Evolutionary conservation across 2,797 vertebrate genomes (phyloP).

Genomic region (Sorex maritimensis): DNA sequence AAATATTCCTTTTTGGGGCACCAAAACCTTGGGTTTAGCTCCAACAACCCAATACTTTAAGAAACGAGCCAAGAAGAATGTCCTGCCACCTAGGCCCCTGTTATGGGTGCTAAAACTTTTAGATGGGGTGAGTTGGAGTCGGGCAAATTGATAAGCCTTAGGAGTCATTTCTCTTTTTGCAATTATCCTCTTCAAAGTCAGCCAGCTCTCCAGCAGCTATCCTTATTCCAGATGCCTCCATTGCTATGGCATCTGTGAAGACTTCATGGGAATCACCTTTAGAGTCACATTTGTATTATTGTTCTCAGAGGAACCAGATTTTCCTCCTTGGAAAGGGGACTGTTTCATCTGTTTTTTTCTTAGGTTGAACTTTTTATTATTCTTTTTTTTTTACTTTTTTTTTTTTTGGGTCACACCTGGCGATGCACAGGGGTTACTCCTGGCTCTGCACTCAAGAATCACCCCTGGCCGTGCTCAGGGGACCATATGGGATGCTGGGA

Average conservation of each 20-base stretch:
- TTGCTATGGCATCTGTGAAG: not conserved
- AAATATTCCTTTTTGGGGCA: conserved; percentile 61
- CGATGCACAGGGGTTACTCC: too few relatives aligned
- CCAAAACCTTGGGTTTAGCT: conserved; percentile 26
- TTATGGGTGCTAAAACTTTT: not conserved
- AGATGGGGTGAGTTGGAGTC: not conserved
- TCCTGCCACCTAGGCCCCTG: not conserved
- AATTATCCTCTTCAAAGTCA: not conserved
- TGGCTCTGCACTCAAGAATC: too few relatives aligned
- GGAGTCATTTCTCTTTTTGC: conserved; percentile 46
- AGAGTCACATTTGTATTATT: not conserved
- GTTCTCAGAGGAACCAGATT: conserved; percentile 1
- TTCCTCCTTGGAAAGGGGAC: conserved; percentile 25
- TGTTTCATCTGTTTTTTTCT: conserved; percentile 34
- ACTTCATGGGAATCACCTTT: conserved; percentile 19
- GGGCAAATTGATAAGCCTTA: conserved; percentile 56
- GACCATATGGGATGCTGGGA: too few relatives aligned
- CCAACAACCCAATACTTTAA: not conserved
- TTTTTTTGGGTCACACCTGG: too few relatives aligned
- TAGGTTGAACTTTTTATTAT: conserved; percentile 16
- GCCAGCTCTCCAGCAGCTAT: not conserved
- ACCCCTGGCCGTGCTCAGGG: too few relatives aligned
- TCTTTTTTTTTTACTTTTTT: too few relatives aligned
- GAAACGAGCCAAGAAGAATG: conserved; percentile 42
- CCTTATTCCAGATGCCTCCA: conserved; percentile 49